A percentile compares a stretch with the other conserved stretches of the same genome.
phyloP scores from a whole-genome alignment of 2,113 vertebrate species.

The Psophia crepitans region DNA sequence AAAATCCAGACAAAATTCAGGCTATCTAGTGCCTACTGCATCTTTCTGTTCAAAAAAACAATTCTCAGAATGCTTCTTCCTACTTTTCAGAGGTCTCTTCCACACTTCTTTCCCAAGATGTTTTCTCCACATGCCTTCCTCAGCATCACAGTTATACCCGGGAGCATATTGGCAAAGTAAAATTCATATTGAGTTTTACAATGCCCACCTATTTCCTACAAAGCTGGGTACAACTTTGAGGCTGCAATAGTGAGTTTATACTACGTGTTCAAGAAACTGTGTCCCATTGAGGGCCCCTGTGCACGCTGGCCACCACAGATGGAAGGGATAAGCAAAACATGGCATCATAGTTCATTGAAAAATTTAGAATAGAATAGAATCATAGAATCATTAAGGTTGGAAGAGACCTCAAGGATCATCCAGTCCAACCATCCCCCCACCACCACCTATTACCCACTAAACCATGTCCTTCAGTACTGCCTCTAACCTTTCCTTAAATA shows the following conservation, averaged over 20 bases:
- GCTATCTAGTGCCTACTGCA: neutral
- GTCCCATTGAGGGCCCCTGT: accelerated
- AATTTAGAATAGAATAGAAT: too few relatives aligned
- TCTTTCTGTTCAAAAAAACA: neutral
- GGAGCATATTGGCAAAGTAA: neutral
- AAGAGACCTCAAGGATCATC: too few relatives aligned
- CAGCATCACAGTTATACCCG: neutral
- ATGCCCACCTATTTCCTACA: neutral
- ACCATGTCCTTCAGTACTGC: too few relatives aligned
- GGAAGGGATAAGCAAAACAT: neutral
- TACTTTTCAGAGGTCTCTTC: neutral
- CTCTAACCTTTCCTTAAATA: too few relatives aligned
- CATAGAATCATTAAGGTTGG: too few relatives aligned
- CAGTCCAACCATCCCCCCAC: too few relatives aligned
- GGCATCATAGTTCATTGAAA: neutral
- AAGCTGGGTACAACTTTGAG: neutral
- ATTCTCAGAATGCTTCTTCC: neutral
- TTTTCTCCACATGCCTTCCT: neutral
- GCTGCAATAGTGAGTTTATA: neutral
- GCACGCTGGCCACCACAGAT: neutral
- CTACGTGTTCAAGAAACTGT: neutral
- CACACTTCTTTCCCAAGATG: neutral
- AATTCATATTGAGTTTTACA: neutral
- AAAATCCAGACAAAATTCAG: neutral
- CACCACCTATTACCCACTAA: too few relatives aligned